These are phyloP conservation scores for Epinephelus malabaricus DNA, from an alignment of 2,797 vertebrate species.

Conservation along the genomic window DNA sequence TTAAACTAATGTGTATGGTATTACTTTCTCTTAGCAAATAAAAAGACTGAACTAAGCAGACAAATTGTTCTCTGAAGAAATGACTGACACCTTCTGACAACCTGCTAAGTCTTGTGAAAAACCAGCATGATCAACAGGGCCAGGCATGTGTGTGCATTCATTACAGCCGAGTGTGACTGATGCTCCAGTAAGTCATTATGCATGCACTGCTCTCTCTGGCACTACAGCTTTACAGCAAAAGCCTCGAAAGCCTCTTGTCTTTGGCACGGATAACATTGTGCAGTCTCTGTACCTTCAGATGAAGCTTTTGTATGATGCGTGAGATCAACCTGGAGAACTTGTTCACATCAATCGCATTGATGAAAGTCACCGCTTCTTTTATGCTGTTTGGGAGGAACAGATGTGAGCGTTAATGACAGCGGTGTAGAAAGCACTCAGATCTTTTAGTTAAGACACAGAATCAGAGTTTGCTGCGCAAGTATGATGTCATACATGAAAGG, in stretches of 20 bases:
- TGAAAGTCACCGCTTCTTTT: slow-evolving; percentile 91
- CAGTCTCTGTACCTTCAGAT: slow-evolving; percentile 90
- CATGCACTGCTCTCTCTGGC: slow-evolving; percentile 28
- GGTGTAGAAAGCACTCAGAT: not conserved
- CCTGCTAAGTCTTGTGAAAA: slow-evolving; percentile 19
- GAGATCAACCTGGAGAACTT: slow-evolving; percentile 93
- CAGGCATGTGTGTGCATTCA: slow-evolving; percentile 36
- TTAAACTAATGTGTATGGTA: not conserved
- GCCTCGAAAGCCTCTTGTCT: slow-evolving; percentile 54
- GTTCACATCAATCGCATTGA: slow-evolving; percentile 90
- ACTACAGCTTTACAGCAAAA: slow-evolving; percentile 36
- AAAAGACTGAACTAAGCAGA: not conserved
- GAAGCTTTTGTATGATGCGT: slow-evolving; percentile 95
- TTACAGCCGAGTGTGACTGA: slow-evolving; percentile 42
- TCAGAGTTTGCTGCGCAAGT: not conserved
- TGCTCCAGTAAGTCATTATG: slow-evolving; percentile 50
- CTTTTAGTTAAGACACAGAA: not conserved
- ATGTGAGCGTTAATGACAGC: slow-evolving; percentile 1
- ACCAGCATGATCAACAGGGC: slow-evolving; percentile 27
- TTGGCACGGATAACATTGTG: slow-evolving; percentile 16
- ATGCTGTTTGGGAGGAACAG: slow-evolving; percentile 85
- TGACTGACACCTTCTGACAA: slow-evolving; percentile 20
- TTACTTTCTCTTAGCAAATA: not conserved
- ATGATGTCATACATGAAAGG: not conserved
- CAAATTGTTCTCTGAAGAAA: slow-evolving; percentile 6